Evolutionary conservation across 2,797 vertebrate genomes (phyloP).

Genomic region (Ispidina picta): DNA sequence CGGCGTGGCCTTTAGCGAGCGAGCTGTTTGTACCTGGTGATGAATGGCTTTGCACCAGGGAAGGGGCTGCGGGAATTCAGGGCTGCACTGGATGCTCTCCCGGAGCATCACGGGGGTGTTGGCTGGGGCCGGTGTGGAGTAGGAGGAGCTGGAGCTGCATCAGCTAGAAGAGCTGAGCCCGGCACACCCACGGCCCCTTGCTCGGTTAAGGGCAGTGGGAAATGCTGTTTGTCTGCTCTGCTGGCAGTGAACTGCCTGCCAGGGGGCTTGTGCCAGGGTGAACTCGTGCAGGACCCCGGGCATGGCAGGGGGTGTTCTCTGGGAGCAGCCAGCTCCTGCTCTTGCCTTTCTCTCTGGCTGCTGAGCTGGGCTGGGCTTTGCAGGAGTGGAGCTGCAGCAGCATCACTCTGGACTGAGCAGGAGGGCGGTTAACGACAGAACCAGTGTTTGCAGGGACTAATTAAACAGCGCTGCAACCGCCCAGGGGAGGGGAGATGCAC

Average conservation of each 20-base stretch:
- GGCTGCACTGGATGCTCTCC: background rate
- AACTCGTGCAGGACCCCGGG: rapidly evolving
- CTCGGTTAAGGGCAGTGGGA: rapidly evolving
- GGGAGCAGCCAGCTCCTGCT: background rate
- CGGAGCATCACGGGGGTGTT: background rate
- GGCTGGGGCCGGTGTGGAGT: background rate
- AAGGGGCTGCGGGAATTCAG: background rate
- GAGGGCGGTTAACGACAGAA: background rate
- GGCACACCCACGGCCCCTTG: rapidly evolving
- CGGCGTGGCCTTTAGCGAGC: constrained; percentile 62
- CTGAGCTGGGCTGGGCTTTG: background rate
- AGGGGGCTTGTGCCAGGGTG: background rate
- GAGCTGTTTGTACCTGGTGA: constrained; percentile 6
- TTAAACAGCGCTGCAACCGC: rapidly evolving
- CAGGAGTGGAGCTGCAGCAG: background rate
- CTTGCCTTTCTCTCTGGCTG: rapidly evolving
- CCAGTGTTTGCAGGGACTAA: background rate
- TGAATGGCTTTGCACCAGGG: constrained; percentile 47
- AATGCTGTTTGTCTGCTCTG: rapidly evolving
- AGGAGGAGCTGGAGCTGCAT: too few relatives aligned
- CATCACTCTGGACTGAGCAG: background rate
- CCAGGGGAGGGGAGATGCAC: background rate
- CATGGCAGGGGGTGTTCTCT: rapidly evolving
- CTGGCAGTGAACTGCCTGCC: background rate
- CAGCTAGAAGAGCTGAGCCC: background rate